Evolutionary conservation across 2,888 invertebrate species (phyloP), one percentile per base, ranked within the genome.

Genomic region (Alentia gelatinosa): DNA sequence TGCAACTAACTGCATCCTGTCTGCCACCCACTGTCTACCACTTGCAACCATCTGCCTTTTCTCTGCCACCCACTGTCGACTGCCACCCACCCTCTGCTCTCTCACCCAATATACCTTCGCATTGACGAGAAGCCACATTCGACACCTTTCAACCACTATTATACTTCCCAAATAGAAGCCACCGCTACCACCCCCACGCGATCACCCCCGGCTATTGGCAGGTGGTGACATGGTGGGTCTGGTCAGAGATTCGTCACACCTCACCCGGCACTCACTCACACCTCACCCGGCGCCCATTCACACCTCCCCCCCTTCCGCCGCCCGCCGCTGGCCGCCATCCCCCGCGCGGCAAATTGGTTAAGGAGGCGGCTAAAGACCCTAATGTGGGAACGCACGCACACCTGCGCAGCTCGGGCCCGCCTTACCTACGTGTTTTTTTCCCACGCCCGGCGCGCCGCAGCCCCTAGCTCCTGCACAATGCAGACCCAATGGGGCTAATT

Each of bases 371-470:
- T 86, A 86, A 86, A 42, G 86, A 86, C 47, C 30, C 86, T 86
- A 86, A 86, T 86, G 86, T 86, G 86, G 86, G 19, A 86, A 86
- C 86, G 19, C 86, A 86, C 86, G 86, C 86, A 86, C 86, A 86
- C 86, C 86, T 86, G 86, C 42, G 79, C 79, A 79, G 37, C 79
- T 19, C 37, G 23, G 19, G 3, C 4, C 4, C 56, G 23, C 56
- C 56, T 56, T 56, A 56, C 56, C 56, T 56, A 56, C 56, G 1
- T 56, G 23, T 1, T 56, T 56, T 56, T 56, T 56, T n/a, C 56
- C 5, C n/a, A 19, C 56, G n/a, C 23, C 56, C 56, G n/a, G 23
- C 5, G 56, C 56, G 56, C 56, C 56, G n/a, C 19, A n/a, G 56
- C 56, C 56, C 56, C 12, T 56, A 23, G 79, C 79, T 37, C 37